Base-by-base conservation (phyloP, 2,113 vertebrate species). In the Cavia aperea region DNA sequence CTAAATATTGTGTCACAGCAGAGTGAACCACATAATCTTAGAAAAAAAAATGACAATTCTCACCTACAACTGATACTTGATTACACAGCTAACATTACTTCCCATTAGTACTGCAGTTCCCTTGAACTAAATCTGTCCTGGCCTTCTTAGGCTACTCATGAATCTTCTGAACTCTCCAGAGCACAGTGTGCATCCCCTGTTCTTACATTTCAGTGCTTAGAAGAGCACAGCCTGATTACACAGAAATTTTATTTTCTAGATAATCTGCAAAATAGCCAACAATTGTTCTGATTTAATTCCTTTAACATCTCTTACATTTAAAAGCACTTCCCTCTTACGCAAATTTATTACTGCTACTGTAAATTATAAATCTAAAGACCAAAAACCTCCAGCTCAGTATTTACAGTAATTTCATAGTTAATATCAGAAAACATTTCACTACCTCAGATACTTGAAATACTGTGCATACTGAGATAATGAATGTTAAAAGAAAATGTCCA, bases 221-320 rank as follows among this genome's bases (percentile, higher is more conserved):
- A 83, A 85, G 18, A 93, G 36, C 56, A 86, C 1, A 81, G 49
- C 58, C 73, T 70, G 13, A 54, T 86, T 65, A 92, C 29, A 36
- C 56, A 73, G 84, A 93, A 54, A 95, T 86, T 88, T 82, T 66
- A 51, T 2, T 70, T 81, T 92, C 39, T 39, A 92, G 66, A 82
- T 68, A 79, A 79, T 86, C 92, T 75, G 56, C 63, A 82, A 92
- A 89, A 77, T 72, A 83, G 58, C 77, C 49, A 94, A 81, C 31
- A 94, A 86, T 86, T 88, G 86, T 82, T 91, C 73, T 82, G 68
- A 86, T 46, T 21, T n/a, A 93, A 87, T 63, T 89, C 33, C 29
- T 63, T 70, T 85, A 81, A 63, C 21, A 60, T 51, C 31, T 62
- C 46, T 36, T 63, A 94, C n/a, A 68, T 14, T 75, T 33, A 75